Percentiles rank a stretch among this genome's conserved stretches.
Evolutionary conservation across 2,888 invertebrate genomes (phyloP).

Genomic region (Tetropium fuscum): DNA sequence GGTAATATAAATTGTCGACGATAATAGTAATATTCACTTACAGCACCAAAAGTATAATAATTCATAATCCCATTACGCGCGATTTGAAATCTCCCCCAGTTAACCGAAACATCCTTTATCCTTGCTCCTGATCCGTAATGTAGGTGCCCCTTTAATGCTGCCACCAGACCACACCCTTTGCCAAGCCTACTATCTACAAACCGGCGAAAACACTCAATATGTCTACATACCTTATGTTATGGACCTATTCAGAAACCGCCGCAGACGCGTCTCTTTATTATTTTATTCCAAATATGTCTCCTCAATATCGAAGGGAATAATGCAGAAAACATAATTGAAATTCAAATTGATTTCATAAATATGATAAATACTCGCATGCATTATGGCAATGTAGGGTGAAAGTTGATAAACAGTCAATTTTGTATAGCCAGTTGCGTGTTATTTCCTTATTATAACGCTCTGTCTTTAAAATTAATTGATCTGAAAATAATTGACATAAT

Average conservation of each 20-base stretch:
- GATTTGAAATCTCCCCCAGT: too few species aligned
- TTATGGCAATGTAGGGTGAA: too few species aligned
- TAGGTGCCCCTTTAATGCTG: conserved; percentile 34
- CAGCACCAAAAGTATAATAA: too few species aligned
- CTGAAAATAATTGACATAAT: too few species aligned
- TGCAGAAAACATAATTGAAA: conserved; percentile 38
- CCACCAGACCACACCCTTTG: conserved; percentile 40
- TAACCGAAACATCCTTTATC: conserved; percentile 31
- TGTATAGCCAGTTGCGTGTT: too few species aligned
- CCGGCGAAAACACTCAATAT: conserved; percentile 43
- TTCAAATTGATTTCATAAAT: conserved; percentile 27
- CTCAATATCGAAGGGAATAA: conserved; percentile 35
- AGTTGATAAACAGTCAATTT: too few species aligned
- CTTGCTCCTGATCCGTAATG: conserved; percentile 25
- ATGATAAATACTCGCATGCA: conserved; percentile 1
- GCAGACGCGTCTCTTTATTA: conserved; percentile 36
- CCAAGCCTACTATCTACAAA: conserved; percentile 45
- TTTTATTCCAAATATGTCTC: conserved; percentile 34
- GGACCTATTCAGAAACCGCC: conserved; percentile 32
- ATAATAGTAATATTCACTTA: too few species aligned
- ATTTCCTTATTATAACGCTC: too few species aligned
- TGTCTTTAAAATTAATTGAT: too few species aligned
- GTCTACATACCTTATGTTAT: conserved; percentile 46
- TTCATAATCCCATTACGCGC: too few species aligned
- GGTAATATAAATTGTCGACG: too few species aligned